phyloP scores from a whole-genome alignment of 2,797 vertebrate species.

The Crocodylus rhombifer region DNA sequence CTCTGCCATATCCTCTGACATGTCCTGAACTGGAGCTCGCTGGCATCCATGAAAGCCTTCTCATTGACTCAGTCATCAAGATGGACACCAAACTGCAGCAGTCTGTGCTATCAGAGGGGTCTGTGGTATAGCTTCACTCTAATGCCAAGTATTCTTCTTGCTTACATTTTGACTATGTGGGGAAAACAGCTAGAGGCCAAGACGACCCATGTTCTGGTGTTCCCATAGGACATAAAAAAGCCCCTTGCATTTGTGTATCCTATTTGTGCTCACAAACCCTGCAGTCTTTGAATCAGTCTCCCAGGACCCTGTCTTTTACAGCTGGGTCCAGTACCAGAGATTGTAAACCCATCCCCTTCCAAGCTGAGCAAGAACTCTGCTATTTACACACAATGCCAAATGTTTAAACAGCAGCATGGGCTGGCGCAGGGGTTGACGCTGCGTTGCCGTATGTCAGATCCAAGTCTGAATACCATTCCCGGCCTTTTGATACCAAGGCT shows the following conservation, averaged over 20 bases:
- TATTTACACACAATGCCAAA: not conserved
- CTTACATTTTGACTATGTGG: no score
- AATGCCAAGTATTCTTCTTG: not conserved
- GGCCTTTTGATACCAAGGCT: not conserved
- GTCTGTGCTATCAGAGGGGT: not conserved
- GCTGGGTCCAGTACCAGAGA: not conserved
- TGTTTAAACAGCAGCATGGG: not conserved
- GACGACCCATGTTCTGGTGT: not conserved
- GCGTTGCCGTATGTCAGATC: not conserved
- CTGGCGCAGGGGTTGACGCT: not conserved
- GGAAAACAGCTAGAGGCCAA: not conserved
- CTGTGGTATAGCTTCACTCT: not conserved
- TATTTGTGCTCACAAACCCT: not conserved
- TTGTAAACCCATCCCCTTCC: not conserved
- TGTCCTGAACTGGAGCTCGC: not conserved
- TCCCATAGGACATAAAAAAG: not conserved
- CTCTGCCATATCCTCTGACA: not conserved
- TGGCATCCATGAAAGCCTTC: not conserved
- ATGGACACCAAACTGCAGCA: not conserved
- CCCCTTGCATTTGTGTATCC: not conserved
- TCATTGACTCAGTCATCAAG: not conserved
- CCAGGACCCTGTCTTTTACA: not conserved
- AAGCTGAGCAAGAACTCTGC: not conserved
- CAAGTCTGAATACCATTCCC: not conserved
- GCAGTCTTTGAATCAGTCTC: not conserved